phyloP scores from a whole-genome alignment of 2,888 invertebrate species.

The Unio delphinus region DNA sequence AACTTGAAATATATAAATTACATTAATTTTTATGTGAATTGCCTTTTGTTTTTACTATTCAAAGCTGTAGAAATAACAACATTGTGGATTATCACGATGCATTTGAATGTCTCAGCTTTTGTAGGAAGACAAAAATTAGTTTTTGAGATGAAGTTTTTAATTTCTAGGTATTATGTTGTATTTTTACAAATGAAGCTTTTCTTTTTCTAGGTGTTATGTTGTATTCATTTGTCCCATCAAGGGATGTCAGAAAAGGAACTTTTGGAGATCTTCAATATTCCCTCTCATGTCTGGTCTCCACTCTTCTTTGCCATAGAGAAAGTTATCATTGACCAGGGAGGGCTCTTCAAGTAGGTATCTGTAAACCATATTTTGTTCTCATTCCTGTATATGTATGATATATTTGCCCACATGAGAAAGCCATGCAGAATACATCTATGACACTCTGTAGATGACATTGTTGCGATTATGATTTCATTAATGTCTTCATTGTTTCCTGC shows the following conservation, averaged over 20 bases:
- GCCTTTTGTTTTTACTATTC: no score
- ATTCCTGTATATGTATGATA: not conserved
- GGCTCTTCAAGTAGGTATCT: constrained; percentile 39
- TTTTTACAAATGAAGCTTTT: not conserved
- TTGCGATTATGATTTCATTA: not conserved
- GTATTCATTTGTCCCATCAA: constrained; percentile 46
- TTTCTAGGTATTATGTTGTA: no score
- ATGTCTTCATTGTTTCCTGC: not conserved
- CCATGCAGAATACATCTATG: not conserved
- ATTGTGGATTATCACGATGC: no score
- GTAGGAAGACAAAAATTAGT: no score
- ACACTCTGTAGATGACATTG: not conserved
- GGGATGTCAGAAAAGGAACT: constrained; percentile 61
- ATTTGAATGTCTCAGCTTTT: no score
- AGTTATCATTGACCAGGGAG: constrained; percentile 50
- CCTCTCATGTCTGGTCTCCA: constrained; percentile 60
- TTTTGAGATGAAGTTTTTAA: no score
- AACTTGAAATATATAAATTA: no score
- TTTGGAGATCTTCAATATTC: constrained; percentile 46
- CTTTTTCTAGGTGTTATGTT: constrained; percentile 33
- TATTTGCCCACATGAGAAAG: not conserved
- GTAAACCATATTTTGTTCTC: not conserved
- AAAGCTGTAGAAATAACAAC: no score
- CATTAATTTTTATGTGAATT: no score
- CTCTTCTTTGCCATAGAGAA: constrained; percentile 61